Percentiles rank a stretch among this genome's conserved stretches.
Conservation (phyloP, 2,888 invertebrate genomes). For the Campopleginae sp. region DNA sequence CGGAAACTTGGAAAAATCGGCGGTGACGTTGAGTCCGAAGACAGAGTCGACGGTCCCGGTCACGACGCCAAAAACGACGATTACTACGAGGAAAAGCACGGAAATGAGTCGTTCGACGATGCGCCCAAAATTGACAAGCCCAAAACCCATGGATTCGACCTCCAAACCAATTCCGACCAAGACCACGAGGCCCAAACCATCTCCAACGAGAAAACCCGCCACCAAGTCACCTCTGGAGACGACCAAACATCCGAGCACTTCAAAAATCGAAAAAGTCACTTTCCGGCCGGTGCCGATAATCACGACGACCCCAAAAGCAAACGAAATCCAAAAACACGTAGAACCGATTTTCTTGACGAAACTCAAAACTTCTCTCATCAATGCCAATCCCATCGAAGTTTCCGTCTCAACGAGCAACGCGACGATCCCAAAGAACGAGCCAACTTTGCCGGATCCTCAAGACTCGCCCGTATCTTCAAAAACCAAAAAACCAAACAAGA, state of each 20-base stretch:
- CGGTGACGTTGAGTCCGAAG: not conserved
- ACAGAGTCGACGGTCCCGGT: not conserved
- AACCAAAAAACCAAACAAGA: constrained; percentile 73
- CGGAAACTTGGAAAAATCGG: constrained; percentile 44
- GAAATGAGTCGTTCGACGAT: constrained; percentile 64
- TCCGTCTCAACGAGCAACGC: not conserved
- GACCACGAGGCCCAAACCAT: constrained; percentile 65
- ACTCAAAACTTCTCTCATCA: constrained; percentile 87
- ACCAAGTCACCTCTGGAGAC: constrained; percentile 69
- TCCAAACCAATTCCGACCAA: constrained; percentile 70
- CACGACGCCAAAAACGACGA: constrained; percentile 60
- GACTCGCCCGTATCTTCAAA: constrained; percentile 64
- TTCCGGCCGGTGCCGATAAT: constrained; percentile 77
- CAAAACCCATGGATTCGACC: constrained; percentile 68
- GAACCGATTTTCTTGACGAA: constrained; percentile 85
- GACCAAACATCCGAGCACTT: constrained; percentile 71
- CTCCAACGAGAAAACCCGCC: constrained; percentile 69
- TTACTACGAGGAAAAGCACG: constrained; percentile 69
- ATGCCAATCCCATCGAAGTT: constrained; percentile 73
- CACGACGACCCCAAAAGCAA: constrained; percentile 73
- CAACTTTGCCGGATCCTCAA: constrained; percentile 47
- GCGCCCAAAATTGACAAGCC: constrained; percentile 71
- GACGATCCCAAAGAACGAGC: constrained; percentile 29
- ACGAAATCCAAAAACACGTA: constrained; percentile 65
- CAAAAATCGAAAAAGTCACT: constrained; percentile 82